Evolutionary conservation across 2,113 vertebrate genomes (phyloP).

Genomic region (Chunga burmeisteri): DNA sequence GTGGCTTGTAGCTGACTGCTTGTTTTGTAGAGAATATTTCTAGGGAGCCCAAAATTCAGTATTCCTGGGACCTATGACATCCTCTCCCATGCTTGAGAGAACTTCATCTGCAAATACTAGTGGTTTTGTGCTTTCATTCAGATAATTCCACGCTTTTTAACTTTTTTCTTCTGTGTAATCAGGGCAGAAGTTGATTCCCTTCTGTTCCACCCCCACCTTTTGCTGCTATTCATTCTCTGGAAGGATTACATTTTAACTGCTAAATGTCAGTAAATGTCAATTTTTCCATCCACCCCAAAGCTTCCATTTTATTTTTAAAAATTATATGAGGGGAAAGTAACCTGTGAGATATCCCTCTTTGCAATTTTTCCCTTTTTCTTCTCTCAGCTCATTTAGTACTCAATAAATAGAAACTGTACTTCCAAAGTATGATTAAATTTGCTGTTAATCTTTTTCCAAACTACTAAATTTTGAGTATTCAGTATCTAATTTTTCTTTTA

Average conservation of each 20-base stretch:
- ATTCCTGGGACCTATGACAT: background rate
- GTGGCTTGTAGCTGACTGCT: background rate
- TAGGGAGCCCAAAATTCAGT: background rate
- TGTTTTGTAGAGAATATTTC: background rate
- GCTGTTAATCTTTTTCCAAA: background rate
- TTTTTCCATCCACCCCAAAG: constrained; percentile 19
- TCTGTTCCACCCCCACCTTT: constrained; percentile 20
- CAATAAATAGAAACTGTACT: background rate
- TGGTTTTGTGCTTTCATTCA: background rate
- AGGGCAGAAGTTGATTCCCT: constrained; percentile 33
- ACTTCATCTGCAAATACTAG: background rate
- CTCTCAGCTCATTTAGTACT: background rate
- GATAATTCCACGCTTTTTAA: background rate
- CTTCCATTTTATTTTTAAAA: constrained; percentile 20
- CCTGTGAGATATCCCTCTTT: background rate
- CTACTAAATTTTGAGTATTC: background rate
- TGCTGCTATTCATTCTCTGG: constrained; percentile 6
- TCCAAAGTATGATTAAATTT: background rate
- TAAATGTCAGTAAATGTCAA: constrained; percentile 59
- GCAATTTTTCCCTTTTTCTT: background rate
- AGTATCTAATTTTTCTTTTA: background rate
- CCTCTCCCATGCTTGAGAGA: background rate
- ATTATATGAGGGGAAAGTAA: background rate
- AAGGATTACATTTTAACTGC: constrained; percentile 44
- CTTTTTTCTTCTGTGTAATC: constrained; percentile 3